Base-by-base conservation (phyloP, 2,888 invertebrate species). In the Sylvicola cinctus region DNA sequence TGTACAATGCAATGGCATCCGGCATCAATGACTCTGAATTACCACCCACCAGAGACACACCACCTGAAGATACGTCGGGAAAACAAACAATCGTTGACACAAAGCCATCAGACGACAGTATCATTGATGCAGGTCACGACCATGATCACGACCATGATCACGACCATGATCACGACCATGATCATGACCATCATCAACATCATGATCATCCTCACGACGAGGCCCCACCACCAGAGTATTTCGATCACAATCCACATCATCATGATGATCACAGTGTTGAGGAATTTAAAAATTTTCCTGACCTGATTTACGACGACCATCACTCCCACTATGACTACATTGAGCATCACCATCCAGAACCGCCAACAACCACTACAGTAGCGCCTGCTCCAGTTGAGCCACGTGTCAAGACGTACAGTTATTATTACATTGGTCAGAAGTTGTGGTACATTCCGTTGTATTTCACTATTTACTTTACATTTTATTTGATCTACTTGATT, bases 361-460 rank as follows among this genome's bases (percentile, higher is more conserved):
- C 43, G 17, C 49, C 49, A 43, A 10, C 46, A 45, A 27, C 48
- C 46, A 6, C 47, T 46, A 46, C 61, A 39, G 44, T 50, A 35
- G 46, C 51, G 36, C 36, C 45, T 23, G 32, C 42, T 14, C 46
- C 50, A 35, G 49, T 46, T 17, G 47, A 47, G 7, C 49, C 55
- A 31, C 52, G 66, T 42, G 65, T 65, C 11, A 66, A 62, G 41
- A 63, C 62, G 43, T 72, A 73, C 51, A 72, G 71, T 43, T 74
- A 74, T 51, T 74, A 74, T 45, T 73, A 69, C 46, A 62, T 74
- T 40, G 74, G 74, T 2, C 63, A 70, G 38, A 74, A 74, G 43
- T 55, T 75, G 2, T 75, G 74, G 73, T 75, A 74, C 47, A 62
- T 74, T 36, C 75, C 75, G 0, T 51, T 75, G 30, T 74, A 74